Conservation (phyloP, 2,113 vertebrate genomes). For the Fregetta grallaria region DNA sequence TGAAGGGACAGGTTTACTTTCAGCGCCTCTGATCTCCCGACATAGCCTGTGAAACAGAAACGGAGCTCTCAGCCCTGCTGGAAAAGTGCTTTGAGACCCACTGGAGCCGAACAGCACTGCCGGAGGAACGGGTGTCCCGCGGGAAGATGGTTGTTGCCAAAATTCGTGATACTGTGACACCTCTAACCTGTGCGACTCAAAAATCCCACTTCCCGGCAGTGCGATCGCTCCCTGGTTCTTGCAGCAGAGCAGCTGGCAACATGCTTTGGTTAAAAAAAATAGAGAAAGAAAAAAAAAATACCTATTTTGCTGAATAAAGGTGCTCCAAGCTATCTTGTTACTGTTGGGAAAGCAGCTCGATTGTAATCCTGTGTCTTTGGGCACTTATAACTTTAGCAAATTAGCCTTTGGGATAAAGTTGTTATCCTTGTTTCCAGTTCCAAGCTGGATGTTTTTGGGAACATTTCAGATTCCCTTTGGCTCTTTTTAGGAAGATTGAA, state of each 20-base stretch:
- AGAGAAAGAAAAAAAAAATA: not conserved
- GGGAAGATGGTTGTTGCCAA: not conserved
- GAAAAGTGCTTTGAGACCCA: not conserved
- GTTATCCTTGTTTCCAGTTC: not conserved
- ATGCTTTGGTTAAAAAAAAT: not conserved
- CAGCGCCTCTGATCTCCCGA: not conserved
- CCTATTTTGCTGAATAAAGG: not conserved
- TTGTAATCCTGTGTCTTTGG: not conserved
- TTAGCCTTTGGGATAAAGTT: not conserved
- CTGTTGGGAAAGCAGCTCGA: not conserved
- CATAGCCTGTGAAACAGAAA: fast-evolving
- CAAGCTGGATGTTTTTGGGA: not conserved
- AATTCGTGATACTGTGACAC: fast-evolving
- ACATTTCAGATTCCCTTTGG: constrained; percentile 29
- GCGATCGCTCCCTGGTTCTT: not conserved
- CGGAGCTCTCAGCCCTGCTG: not conserved
- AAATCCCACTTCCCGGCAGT: fast-evolving
- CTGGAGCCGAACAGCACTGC: not conserved
- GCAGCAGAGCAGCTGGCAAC: not conserved
- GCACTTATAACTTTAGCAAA: not conserved
- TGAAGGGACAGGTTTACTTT: not conserved
- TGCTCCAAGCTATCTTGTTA: not conserved
- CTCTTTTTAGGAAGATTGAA: not conserved
- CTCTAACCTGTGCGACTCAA: fast-evolving
- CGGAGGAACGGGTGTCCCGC: fast-evolving